These are phyloP conservation scores for Sus scrofa DNA, from an alignment of 2,113 vertebrate genomes.

Conservation along the genomic window DNA sequence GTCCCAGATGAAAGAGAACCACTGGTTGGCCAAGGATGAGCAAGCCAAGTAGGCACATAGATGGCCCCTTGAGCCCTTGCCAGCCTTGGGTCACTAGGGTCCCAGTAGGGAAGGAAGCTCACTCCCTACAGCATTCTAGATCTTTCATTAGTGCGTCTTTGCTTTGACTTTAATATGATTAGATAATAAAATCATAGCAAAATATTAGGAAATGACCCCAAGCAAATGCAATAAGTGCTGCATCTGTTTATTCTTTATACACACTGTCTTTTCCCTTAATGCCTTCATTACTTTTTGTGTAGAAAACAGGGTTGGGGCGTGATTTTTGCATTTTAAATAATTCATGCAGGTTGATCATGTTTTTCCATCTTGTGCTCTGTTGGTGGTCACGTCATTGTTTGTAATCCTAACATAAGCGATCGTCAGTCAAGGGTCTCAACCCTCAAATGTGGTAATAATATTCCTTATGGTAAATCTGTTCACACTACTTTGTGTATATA, in stretches of 20 bases:
- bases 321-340: constrained; percentile 41
- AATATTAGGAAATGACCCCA: constrained; percentile 45
- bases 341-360: background rate
- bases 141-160: background rate
- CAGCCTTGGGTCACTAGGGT: background rate
- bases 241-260: constrained; percentile 45
- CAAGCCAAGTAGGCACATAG: background rate
- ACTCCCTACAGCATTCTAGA: background rate
- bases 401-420: background rate
- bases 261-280: background rate
- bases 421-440: background rate
- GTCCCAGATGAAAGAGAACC: background rate
- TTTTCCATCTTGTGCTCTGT: constrained; percentile 5
- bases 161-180: constrained; percentile 55
- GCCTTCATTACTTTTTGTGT: constrained; percentile 36
- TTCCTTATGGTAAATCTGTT: constrained; percentile 1
- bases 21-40: background rate
- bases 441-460: background rate
- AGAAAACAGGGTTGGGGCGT: background rate
- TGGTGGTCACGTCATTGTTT: background rate
- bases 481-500: background rate
- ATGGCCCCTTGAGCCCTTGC: background rate
- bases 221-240: constrained; percentile 11
- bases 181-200: constrained; percentile 51
- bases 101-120: background rate